Evolutionary conservation across 2,888 invertebrate species (phyloP).

Genomic region (Lasioglossum leucozonium): DNA sequence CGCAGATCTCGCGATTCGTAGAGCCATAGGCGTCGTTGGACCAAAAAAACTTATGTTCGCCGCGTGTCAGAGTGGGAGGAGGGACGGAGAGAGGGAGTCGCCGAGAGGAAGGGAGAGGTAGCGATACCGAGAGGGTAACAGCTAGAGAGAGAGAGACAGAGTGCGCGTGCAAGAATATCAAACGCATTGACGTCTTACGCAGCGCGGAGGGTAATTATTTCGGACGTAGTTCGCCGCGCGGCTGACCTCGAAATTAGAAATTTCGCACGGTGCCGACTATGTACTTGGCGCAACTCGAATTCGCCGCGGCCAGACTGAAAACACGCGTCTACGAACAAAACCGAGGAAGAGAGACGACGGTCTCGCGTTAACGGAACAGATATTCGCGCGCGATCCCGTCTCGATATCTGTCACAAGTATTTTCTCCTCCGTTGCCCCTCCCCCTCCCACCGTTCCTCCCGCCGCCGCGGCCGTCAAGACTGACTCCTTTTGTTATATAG

Average conservation of each 20-base stretch:
- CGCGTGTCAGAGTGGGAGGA: slow-evolving; percentile 38
- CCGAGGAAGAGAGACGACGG: neutral
- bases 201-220: slow-evolving; percentile 73
- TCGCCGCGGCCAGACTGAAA: slow-evolving; percentile 38
- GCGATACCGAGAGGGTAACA: too few relatives aligned
- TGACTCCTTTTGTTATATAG: slow-evolving; percentile 18
- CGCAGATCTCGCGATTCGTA: slow-evolving; percentile 75
- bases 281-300: slow-evolving; percentile 57
- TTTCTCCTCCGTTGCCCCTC: slow-evolving; percentile 4
- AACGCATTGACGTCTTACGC: slow-evolving; percentile 77
- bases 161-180: slow-evolving; percentile 59
- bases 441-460: neutral
- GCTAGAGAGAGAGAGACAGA: slow-evolving; percentile 45
- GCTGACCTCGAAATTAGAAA: slow-evolving; percentile 72
- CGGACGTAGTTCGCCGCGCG: slow-evolving; percentile 59
- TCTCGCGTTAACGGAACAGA: slow-evolving; percentile 27
- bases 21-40: slow-evolving; percentile 71
- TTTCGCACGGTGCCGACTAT: slow-evolving; percentile 53
- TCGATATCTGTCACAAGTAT: slow-evolving; percentile 46
- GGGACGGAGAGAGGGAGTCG: slow-evolving; percentile 52
- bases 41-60: slow-evolving; percentile 63
- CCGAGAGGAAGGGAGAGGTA: slow-evolving; percentile 44
- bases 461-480: neutral
- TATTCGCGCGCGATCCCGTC: slow-evolving; percentile 38
- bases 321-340: neutral